Base-by-base conservation (phyloP, 2,888 invertebrate species). In the Acleris cristana region DNA sequence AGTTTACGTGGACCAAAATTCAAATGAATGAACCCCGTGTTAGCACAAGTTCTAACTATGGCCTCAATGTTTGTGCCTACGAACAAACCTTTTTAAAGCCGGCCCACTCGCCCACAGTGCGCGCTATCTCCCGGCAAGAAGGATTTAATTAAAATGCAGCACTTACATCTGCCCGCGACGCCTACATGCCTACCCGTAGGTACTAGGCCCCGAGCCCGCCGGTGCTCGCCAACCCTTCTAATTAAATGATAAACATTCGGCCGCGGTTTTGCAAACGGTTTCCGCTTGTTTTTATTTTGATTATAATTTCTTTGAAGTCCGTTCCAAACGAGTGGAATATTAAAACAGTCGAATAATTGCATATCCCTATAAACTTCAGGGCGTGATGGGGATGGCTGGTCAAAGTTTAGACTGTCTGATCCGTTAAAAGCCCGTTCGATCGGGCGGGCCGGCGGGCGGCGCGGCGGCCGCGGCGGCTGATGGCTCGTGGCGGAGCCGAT, bases 81-180 rank as follows among this genome's bases (percentile, higher is more conserved):
- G 72, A 72, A 74, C 71, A 74, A 74, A 77, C 74, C 73, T 70
- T 73, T 76, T 71, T 69, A 82, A 84, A 82, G 79, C 74, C 48
- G 64, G 73, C 77, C 78, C 73, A 72, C 70, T 73, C 73, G 69
- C 75, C 71, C 72, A 21, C 71, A 67, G 65, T 70, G 75, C 72
- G 72, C 72, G 75, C 77, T 77, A 79, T 81, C 79, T 81, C 77
- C 69, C 76, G 51, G 72, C 76, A 76, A 81, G 79, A 80, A 82
- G 83, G 76, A 84, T 86, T 87, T 87, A 86, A 88, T 88, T 88
- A 86, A 89, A 88, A 83, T 76, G 78, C 79, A 80, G 78, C 78
- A 76, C 79, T 84, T 76, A 79, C 78, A 77, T 74, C 76, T 75
- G 80, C 77, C 71, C 65, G 71, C 70, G 70, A 70, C 54, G 70